Evolutionary conservation across 1,140 invertebrate genomes (phyloP), one percentile per base, ranked within the genome.

Genomic region (Drosophila lacertosa): DNA sequence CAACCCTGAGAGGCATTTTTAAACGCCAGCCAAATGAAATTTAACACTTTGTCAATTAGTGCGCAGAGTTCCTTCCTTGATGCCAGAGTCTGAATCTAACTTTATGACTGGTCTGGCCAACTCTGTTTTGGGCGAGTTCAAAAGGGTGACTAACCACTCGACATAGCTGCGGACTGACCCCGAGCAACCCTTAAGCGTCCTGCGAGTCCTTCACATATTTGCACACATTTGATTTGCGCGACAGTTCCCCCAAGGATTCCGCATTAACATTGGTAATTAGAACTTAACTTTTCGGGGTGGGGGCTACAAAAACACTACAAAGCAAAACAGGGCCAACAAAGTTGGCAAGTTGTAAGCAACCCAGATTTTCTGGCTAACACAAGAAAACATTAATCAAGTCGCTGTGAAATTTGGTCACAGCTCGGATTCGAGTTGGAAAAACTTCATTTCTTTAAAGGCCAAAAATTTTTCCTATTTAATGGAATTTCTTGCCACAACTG

Each of bases 41-140:
- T 89, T 75, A 89, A 88, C 82, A 89, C 82, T 88, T 83, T 83
- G 78, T 83, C 79, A 88, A 88, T 88, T 88, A 88, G 82, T 83
- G 69, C 18, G 32, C 26, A 13, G 59, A 40, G 54, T 16, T 40
- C 9, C 20, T 16, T 40, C 9, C 20, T 7, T 3, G 45, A 33
- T 22, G 32, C 20, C 35, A 15, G 22, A 10, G 20, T 26, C 33
- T 33, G 33, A 29, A n/a, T 13, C 16, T 42, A 54, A 60, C 32
- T 53, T 32, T 44, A 35, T 37, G 50, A 48, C 58, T 62, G 58
- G 16, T 42, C 9, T 51, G 44, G 44, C 57, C 35, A 26, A 67
- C 45, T 53, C n/a, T n/a, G n/a, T n/a, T n/a, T n/a, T n/a, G n/a
- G 57, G 32, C 32, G 37, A 60, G 69, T 67, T 64, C 77, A 88